Evolutionary conservation across 2,888 invertebrate species (phyloP).

Genomic region (Salpingus planirostris): DNA sequence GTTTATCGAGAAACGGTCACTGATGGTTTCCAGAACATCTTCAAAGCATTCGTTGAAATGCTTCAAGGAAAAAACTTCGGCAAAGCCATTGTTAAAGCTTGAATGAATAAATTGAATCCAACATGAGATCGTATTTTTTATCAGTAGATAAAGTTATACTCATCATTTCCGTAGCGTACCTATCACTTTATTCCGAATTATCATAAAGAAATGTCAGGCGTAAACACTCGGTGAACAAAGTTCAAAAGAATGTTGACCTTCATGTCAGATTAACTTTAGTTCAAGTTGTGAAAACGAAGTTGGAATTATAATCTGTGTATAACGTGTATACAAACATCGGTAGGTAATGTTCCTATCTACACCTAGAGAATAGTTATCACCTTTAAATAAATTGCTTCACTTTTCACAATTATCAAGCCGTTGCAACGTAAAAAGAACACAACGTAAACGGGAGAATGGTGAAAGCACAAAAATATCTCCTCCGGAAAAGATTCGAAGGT

Average conservation of each 20-base stretch:
- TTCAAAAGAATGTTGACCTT: no score
- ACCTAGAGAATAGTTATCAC: background rate
- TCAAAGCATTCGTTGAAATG: conserved; percentile 26
- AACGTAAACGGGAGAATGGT: background rate
- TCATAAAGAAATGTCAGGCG: no score
- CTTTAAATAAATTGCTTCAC: background rate
- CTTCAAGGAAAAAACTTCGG: conserved; percentile 25
- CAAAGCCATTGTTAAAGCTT: conserved; percentile 27
- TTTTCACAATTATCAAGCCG: background rate
- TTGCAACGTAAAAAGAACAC: background rate
- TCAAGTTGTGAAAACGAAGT: background rate
- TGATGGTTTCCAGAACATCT: conserved; percentile 48
- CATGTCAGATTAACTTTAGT: no score
- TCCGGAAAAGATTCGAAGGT: conserved; percentile 4
- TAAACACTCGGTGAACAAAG: no score
- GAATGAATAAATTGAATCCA: conserved; percentile 3
- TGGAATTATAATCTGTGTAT: background rate
- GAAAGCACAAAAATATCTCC: conserved; percentile 3
- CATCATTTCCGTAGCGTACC: no score
- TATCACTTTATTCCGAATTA: no score
- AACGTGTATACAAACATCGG: background rate
- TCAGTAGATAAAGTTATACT: background rate
- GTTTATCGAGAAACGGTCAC: conserved; percentile 61
- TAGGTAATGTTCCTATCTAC: background rate
- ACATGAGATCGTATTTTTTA: background rate